These are phyloP conservation scores for Scolopax bukidnonensis DNA, from an alignment of 2,797 vertebrate species.

Conservation along the genomic window DNA sequence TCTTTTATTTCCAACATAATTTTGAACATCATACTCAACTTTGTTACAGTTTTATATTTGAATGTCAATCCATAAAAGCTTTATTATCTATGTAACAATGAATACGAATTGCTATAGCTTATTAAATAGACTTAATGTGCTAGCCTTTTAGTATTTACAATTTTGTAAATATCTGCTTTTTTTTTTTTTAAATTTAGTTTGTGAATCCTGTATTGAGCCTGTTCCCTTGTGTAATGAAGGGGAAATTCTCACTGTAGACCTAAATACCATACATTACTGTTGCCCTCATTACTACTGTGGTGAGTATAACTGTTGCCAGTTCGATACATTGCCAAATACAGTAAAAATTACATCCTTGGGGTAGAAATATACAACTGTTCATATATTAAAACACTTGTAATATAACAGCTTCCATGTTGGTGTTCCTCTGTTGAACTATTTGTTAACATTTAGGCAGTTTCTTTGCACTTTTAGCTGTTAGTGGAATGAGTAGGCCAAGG, in stretches of 20 bases:
- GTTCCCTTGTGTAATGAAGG: constrained; percentile 87
- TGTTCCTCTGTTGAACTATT: background rate
- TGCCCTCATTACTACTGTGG: constrained; percentile 94
- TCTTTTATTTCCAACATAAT: background rate
- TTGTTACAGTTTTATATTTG: background rate
- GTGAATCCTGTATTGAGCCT: constrained; percentile 91
- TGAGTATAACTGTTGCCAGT: constrained; percentile 68
- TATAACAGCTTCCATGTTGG: background rate
- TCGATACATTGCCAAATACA: background rate
- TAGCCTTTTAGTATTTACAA: background rate
- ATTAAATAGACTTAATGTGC: background rate
- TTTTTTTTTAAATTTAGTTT: constrained; percentile 81
- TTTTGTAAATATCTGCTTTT: background rate
- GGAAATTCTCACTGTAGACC: constrained; percentile 91
- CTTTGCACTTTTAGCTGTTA: background rate
- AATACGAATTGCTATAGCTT: background rate
- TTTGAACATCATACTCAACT: background rate
- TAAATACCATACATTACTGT: constrained; percentile 88
- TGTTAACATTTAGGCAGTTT: background rate
- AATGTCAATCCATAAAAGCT: background rate
- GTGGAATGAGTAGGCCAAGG: background rate
- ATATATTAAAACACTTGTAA: background rate
- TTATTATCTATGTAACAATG: background rate
- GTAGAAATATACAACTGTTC: background rate
- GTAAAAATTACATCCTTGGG: background rate